Conservation (phyloP, 2,113 vertebrate genomes). For the Cololabis saira region DNA sequence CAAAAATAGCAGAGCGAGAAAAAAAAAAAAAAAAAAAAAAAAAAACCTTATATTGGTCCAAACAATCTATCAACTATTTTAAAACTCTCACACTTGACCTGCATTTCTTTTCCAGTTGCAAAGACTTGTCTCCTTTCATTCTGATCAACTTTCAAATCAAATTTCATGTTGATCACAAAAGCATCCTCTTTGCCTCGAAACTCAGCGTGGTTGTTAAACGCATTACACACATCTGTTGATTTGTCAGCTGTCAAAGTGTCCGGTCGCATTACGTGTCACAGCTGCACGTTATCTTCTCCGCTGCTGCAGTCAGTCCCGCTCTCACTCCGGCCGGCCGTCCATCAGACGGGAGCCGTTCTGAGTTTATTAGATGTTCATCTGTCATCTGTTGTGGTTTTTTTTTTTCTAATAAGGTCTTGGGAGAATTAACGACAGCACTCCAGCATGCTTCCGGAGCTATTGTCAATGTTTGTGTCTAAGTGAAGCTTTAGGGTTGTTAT, state of each 20-base stretch:
- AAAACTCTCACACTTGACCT: too few relatives aligned
- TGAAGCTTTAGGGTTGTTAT: neutral
- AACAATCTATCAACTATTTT: too few relatives aligned
- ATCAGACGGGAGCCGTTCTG: slow-evolving; percentile 61
- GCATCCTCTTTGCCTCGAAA: slow-evolving; percentile 17
- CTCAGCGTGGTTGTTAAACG: slow-evolving; percentile 11
- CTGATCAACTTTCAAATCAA: too few relatives aligned
- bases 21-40: too few relatives aligned
- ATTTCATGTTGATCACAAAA: slow-evolving; percentile 16
- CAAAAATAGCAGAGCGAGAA: too few relatives aligned
- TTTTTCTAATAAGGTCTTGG: slow-evolving; percentile 70
- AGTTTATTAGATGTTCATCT: slow-evolving; percentile 66
- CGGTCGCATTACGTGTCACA: slow-evolving; percentile 32
- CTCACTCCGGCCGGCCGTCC: slow-evolving; percentile 26
- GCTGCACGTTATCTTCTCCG: slow-evolving; percentile 14
- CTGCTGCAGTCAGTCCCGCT: slow-evolving; percentile 2
- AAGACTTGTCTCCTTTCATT: too few relatives aligned
- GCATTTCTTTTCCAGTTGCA: too few relatives aligned
- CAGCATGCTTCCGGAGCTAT: slow-evolving; percentile 5
- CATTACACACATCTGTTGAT: slow-evolving; percentile 45
- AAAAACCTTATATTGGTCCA: too few relatives aligned
- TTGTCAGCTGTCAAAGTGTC: slow-evolving; percentile 29
- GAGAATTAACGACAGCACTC: slow-evolving; percentile 59
- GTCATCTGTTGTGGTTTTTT: slow-evolving; percentile 44
- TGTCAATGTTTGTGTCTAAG: slow-evolving; percentile 9